These are phyloP conservation scores for Macroteleia sp. DNA, from an alignment of 2,888 invertebrate genomes.

Conservation along the genomic window DNA sequence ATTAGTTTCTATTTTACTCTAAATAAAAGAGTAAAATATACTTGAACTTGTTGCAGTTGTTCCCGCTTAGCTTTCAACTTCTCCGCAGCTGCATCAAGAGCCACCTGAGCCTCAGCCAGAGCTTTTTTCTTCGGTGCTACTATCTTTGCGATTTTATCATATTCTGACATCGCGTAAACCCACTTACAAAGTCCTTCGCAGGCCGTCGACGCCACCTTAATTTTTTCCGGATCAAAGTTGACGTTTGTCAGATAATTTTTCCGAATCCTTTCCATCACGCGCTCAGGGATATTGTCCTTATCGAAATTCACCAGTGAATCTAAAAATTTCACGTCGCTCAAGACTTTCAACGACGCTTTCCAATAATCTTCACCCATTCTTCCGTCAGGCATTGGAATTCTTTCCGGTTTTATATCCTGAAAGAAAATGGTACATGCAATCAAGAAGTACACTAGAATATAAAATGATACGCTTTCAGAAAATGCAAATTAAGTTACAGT, in stretches of 20 bases:
- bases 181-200: slow-evolving; percentile 96
- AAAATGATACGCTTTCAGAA: too few relatives aligned
- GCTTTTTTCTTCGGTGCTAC: slow-evolving; percentile 97
- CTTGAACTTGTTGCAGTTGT: slow-evolving; percentile 88
- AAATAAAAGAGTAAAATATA: too few relatives aligned
- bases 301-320: slow-evolving; percentile 94
- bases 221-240: slow-evolving; percentile 96
- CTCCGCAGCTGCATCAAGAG: slow-evolving; percentile 90
- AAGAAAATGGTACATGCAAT: too few relatives aligned
- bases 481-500: too few relatives aligned
- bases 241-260: slow-evolving; percentile 92
- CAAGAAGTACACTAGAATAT: too few relatives aligned
- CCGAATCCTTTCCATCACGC: slow-evolving; percentile 92
- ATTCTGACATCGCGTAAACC: slow-evolving; percentile 97
- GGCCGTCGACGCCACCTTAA: slow-evolving; percentile 93
- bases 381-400: slow-evolving; percentile 92
- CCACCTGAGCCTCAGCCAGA: slow-evolving; percentile 93
- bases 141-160: slow-evolving; percentile 95
- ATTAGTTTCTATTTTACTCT: too few relatives aligned
- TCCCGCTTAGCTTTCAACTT: slow-evolving; percentile 91
- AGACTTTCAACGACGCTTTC: slow-evolving; percentile 94
- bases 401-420: slow-evolving; percentile 95
- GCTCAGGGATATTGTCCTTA: slow-evolving; percentile 95
- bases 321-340: slow-evolving; percentile 96
- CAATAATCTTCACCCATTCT: slow-evolving; percentile 96